phyloP scores from a whole-genome alignment of 2,113 vertebrate genomes.

The Cichladusa arquata region DNA sequence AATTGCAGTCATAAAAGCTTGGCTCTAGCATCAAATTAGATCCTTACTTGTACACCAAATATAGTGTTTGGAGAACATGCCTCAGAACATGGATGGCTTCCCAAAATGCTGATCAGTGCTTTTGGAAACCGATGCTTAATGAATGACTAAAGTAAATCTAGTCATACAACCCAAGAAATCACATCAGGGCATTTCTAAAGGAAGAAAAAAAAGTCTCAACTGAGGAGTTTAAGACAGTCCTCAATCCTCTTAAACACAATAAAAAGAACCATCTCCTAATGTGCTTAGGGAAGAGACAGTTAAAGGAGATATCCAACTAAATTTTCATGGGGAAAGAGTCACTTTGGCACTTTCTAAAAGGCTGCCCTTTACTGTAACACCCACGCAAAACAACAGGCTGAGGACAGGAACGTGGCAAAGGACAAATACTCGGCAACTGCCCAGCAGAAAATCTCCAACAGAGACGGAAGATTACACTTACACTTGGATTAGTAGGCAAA shows the following conservation, averaged over 20 bases:
- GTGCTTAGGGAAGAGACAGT: neutral
- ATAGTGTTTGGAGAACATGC: slow-evolving; percentile 34
- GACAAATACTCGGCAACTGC: neutral
- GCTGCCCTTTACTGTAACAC: neutral
- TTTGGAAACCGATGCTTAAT: neutral
- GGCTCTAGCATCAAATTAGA: slow-evolving; percentile 35
- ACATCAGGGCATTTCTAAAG: neutral
- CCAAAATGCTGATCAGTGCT: slow-evolving; percentile 46
- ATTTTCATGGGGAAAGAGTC: neutral
- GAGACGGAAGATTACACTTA: accelerated
- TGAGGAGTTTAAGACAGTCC: neutral
- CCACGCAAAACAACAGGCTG: neutral
- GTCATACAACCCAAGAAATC: neutral
- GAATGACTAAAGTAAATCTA: slow-evolving; percentile 26
- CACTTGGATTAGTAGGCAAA: neutral
- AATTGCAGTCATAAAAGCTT: slow-evolving; percentile 40
- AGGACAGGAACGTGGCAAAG: neutral
- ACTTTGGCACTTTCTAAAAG: neutral
- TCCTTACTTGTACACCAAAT: slow-evolving; percentile 54
- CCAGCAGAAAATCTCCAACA: neutral
- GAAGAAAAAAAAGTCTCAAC: neutral
- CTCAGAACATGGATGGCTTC: slow-evolving; percentile 39
- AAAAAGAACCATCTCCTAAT: neutral
- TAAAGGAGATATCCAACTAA: neutral
- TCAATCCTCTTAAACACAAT: neutral